phyloP scores from a whole-genome alignment of 2,888 invertebrate species.

The Zeuzera pyrina region DNA sequence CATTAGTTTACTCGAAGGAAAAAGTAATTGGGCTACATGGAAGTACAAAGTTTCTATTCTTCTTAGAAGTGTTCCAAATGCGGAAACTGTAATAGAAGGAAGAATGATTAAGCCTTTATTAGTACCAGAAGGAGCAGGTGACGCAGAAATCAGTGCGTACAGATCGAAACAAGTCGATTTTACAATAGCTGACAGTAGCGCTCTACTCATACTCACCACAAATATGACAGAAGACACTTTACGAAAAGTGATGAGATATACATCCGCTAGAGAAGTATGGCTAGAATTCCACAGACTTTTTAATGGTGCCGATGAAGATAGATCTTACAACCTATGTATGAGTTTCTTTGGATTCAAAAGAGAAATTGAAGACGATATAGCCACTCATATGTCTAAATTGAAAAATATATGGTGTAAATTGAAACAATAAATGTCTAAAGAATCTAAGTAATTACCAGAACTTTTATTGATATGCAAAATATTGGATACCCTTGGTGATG shows the following conservation, averaged over 20 bases:
- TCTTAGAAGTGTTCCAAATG: background rate
- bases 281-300: constrained; percentile 6
- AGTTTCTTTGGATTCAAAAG: constrained; percentile 1
- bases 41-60: background rate
- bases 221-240: constrained; percentile 9
- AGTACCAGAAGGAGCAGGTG: background rate
- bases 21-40: background rate
- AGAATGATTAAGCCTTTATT: background rate
- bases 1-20: background rate
- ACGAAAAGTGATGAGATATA: constrained; percentile 8
- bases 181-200: background rate
- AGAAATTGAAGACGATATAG: constrained; percentile 1
- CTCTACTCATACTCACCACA: constrained; percentile 8
- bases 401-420: constrained; percentile 2
- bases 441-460: constrained; percentile 3
- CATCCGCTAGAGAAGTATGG: constrained; percentile 7
- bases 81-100: background rate
- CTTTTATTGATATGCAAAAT: constrained; percentile 9
- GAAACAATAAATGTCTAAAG: background rate
- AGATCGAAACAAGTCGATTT: background rate
- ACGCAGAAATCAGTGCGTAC: too few species aligned
- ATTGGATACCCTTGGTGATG: constrained; percentile 8
- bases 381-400: constrained; percentile 1
- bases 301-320: constrained; percentile 3
- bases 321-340: constrained; percentile 2